phyloP scores from a whole-genome alignment of 2,113 vertebrate genomes.

The Labeo rohita region DNA sequence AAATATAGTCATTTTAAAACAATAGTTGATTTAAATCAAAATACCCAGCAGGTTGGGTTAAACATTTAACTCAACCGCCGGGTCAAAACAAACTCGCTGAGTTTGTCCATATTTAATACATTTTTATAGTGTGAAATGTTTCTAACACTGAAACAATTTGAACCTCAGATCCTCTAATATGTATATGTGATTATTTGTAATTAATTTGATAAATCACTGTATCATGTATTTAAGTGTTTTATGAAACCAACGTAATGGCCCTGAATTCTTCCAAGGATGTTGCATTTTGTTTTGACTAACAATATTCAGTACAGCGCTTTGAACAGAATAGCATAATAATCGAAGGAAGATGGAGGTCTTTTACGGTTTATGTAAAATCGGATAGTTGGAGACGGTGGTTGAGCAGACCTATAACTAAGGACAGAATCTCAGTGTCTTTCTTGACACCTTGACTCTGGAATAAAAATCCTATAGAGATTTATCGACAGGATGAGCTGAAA shows the following conservation, averaged over 20 bases:
- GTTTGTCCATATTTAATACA: no score
- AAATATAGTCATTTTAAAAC: no score
- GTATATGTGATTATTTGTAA: not conserved
- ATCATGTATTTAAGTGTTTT: not conserved
- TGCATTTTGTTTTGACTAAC: not conserved
- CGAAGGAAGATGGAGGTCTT: not conserved
- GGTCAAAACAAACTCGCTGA: no score
- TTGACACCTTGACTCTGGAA: conserved; percentile 38
- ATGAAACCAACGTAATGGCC: not conserved
- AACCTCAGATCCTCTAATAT: not conserved
- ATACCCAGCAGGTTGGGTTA: no score
- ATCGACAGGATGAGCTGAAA: conserved; percentile 45
- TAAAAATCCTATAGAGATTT: conserved; percentile 53
- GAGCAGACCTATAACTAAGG: conserved; percentile 25
- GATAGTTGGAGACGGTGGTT: not conserved
- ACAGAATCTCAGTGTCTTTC: conserved; percentile 36
- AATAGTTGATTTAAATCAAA: no score
- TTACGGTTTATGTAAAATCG: conserved; percentile 15
- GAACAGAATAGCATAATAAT: not conserved
- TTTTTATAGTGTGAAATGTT: not conserved
- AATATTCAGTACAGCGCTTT: not conserved
- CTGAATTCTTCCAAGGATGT: not conserved
- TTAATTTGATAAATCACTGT: not conserved
- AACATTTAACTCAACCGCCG: no score
- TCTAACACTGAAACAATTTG: not conserved